Evolutionary conservation across 2,113 vertebrate genomes (phyloP).

Genomic region (Oryzias celebensis): DNA sequence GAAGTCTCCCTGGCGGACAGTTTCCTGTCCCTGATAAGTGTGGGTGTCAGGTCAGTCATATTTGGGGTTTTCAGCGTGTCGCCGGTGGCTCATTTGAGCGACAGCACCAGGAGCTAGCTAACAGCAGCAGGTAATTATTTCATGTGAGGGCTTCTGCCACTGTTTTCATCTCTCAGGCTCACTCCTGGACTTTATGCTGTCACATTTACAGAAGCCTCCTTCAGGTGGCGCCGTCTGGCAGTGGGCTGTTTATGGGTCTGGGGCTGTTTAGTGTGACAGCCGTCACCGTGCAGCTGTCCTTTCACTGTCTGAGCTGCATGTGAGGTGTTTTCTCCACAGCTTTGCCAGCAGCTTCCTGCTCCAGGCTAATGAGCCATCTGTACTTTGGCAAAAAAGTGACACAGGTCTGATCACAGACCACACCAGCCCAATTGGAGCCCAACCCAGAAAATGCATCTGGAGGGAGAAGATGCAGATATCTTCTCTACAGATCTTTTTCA

Average conservation of each 20-base stretch:
- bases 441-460: conserved; percentile 5
- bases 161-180: neutral
- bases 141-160: conserved; percentile 14
- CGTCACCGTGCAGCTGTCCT: conserved; percentile 12
- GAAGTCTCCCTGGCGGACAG: neutral
- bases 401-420: conserved; percentile 29
- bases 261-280: conserved; percentile 16
- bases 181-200: conserved; percentile 7
- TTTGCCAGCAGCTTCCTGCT: conserved; percentile 28
- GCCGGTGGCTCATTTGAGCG: conserved; percentile 10
- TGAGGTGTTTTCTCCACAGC: conserved; percentile 12
- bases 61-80: neutral
- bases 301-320: conserved; percentile 21
- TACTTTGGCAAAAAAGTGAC: conserved; percentile 27
- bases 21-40: neutral
- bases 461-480: neutral
- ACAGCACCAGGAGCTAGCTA: conserved; percentile 30
- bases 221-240: conserved; percentile 12
- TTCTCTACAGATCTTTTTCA: neutral
- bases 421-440: conserved; percentile 5
- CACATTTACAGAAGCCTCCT: neutral
- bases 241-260: conserved; percentile 4
- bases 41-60: conserved; percentile 15
- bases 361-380: conserved; percentile 55
- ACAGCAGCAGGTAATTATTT: conserved; percentile 36